Conservation (phyloP, 2,888 invertebrate genomes). For the Pristionchus japonicus region DNA sequence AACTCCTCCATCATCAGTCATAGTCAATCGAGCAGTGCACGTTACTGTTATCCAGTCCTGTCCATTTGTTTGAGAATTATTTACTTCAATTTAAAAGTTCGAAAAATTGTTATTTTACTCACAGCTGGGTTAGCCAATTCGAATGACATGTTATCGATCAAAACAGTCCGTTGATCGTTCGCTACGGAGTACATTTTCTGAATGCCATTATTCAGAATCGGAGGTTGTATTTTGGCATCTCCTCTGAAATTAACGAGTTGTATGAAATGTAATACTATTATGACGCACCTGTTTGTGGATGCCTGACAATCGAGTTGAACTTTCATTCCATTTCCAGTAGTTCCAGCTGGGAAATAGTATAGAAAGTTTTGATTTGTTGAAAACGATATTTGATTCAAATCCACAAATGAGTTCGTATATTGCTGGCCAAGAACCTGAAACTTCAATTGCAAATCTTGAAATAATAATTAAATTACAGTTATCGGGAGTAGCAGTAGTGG, state of each 20-base stretch:
- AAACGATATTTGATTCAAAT: not conserved
- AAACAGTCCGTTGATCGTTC: not conserved
- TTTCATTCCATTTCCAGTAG: not conserved
- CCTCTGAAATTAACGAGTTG: not conserved
- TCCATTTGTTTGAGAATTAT: not conserved
- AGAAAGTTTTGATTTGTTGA: not conserved
- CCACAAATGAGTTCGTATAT: not conserved
- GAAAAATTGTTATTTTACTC: not conserved
- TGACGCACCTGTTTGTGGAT: not conserved
- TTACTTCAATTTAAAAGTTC: not conserved
- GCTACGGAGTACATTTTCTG: not conserved
- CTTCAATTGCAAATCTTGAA: not conserved
- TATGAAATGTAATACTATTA: not conserved
- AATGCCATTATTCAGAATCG: too few relatives aligned
- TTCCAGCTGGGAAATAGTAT: not conserved
- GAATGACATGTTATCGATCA: constrained; percentile 11
- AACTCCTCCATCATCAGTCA: not conserved
- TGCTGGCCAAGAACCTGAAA: not conserved
- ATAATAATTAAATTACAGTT: not conserved
- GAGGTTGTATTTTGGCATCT: not conserved
- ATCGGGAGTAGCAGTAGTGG: not conserved
- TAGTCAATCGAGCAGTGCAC: not conserved
- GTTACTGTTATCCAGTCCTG: not conserved
- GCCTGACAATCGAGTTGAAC: not conserved
- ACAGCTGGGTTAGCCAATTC: constrained; percentile 25